phyloP scores from a whole-genome alignment of 2,113 vertebrate genomes.

The Barbus barbus region DNA sequence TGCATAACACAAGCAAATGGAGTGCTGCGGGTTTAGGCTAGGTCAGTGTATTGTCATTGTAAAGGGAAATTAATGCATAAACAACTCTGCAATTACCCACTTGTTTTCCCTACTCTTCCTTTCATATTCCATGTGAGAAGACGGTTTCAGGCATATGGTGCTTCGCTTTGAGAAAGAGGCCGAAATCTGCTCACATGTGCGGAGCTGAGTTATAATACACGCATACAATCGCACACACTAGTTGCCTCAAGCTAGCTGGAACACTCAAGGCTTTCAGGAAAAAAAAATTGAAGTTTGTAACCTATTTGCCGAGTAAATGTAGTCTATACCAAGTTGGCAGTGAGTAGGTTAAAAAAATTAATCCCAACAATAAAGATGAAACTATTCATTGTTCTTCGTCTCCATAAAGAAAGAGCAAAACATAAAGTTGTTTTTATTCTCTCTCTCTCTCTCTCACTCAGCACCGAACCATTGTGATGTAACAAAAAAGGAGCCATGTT shows the following conservation, averaged over 20 bases:
- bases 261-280: conserved; percentile 36
- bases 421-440: conserved; percentile 41
- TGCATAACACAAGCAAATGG: conserved; percentile 43
- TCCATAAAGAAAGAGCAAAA: conserved; percentile 55
- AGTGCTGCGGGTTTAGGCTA: conserved; percentile 34
- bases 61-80: conserved; percentile 55
- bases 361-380: conserved; percentile 56
- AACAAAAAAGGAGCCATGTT: conserved; percentile 64
- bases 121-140: conserved; percentile 35
- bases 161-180: conserved; percentile 62
- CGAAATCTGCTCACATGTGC: conserved; percentile 53
- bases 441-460: conserved; percentile 31
- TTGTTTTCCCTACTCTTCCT: conserved; percentile 19
- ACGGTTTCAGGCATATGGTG: conserved; percentile 58
- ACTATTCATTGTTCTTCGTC: conserved; percentile 62
- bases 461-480: conserved; percentile 54
- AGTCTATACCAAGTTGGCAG: conserved; percentile 57
- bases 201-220: conserved; percentile 9
- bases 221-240: not conserved
- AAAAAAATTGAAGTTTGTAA: conserved; percentile 48
- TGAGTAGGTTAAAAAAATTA: conserved; percentile 55
- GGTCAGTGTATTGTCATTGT: conserved; percentile 54
- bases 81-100: conserved; percentile 43
- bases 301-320: conserved; percentile 70
- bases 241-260: not conserved